phyloP scores from a whole-genome alignment of 2,888 invertebrate genomes.

The Palloptera scutellata region DNA sequence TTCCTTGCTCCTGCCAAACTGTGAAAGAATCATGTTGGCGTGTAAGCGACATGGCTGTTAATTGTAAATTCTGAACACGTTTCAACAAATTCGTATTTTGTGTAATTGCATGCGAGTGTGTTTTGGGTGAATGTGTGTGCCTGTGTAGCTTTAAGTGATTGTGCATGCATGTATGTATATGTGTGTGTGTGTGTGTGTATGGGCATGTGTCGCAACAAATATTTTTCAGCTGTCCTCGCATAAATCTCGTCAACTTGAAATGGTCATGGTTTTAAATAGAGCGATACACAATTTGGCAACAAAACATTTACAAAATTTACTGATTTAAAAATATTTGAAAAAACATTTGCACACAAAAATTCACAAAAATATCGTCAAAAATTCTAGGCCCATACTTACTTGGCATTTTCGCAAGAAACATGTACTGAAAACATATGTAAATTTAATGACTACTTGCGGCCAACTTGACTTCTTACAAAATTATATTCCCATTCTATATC shows the following conservation, averaged over 20 bases:
- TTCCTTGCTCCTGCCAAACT: conserved; percentile 1
- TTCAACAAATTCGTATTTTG: conserved; percentile 40
- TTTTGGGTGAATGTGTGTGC: too few species aligned
- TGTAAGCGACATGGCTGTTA: conserved; percentile 24
- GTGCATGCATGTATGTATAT: conserved; percentile 16
- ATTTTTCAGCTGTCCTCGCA: conserved; percentile 18
- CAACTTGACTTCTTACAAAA: too few species aligned
- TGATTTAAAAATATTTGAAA: too few species aligned
- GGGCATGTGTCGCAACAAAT: conserved; percentile 13
- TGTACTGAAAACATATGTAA: too few species aligned
- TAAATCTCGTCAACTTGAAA: conserved; percentile 26
- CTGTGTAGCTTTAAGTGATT: conserved; percentile 31
- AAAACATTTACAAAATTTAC: too few species aligned
- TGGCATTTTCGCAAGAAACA: too few species aligned
- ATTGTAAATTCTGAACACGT: conserved; percentile 45
- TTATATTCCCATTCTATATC: too few species aligned
- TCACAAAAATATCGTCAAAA: too few species aligned
- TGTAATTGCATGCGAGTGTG: background rate
- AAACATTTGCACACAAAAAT: too few species aligned
- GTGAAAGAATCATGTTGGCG: conserved; percentile 15
- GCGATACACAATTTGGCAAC: too few species aligned
- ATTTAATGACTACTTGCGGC: too few species aligned
- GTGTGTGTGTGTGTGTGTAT: conserved; percentile 5
- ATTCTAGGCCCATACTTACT: too few species aligned
- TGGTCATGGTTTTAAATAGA: conserved; percentile 10